Percentiles rank a stretch among this genome's conserved stretches.
Conservation (phyloP, 1,140 invertebrate genomes). For the Nasonia giraulti region DNA sequence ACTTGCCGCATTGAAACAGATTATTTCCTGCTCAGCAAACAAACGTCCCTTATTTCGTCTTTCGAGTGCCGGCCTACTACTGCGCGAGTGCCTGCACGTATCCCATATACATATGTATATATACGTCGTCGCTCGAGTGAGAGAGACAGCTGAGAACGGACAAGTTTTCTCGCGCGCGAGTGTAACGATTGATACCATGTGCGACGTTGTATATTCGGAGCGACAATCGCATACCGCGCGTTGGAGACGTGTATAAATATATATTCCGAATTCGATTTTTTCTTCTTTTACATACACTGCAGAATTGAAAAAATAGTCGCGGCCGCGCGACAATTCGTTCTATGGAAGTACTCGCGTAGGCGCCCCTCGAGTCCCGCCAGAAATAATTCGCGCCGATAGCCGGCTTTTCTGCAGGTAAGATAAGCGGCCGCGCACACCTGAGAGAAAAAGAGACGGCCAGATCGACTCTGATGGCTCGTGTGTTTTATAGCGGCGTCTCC, state of each 20-base stretch:
- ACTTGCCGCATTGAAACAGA: conserved; percentile 56
- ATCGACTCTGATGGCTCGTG: too few species aligned
- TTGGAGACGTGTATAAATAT: neutral
- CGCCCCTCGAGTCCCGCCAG: neutral
- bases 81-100: neutral
- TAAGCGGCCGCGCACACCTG: neutral
- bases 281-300: neutral
- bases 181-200: neutral
- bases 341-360: neutral
- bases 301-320: too few species aligned
- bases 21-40: conserved; percentile 65
- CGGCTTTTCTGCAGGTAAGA: neutral
- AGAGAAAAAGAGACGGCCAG: neutral
- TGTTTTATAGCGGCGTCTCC: too few species aligned
- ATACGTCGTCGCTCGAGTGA: neutral
- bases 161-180: neutral
- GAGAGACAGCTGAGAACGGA: neutral
- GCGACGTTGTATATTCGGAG: neutral
- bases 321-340: neutral
- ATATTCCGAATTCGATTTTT: neutral
- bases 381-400: neutral
- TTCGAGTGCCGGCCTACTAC: neutral
- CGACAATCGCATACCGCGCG: neutral
- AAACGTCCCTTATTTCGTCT: conserved; percentile 45
- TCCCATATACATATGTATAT: too few species aligned